Percentiles rank a stretch among this genome's conserved stretches.
phyloP scores from a whole-genome alignment of 2,113 vertebrate genomes.

The Acinonyx jubatus region DNA sequence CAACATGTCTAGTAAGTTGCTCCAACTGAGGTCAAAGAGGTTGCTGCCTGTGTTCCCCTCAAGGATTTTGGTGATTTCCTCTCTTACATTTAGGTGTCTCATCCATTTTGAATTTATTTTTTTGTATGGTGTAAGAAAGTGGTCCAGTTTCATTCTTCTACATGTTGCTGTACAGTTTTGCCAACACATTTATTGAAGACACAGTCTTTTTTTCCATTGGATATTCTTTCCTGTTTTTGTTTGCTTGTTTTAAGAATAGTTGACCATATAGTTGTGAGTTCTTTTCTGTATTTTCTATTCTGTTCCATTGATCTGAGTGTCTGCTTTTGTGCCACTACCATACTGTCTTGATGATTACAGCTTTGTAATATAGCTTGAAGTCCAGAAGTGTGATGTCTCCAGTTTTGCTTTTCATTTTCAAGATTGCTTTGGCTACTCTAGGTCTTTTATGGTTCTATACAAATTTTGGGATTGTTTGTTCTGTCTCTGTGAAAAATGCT shows the following conservation, averaged over 20 bases:
- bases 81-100: not conserved
- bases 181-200: not conserved
- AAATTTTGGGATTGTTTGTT: not conserved
- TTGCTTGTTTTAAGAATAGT: not conserved
- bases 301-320: not conserved
- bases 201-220: not conserved
- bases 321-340: not conserved
- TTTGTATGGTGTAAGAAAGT: not conserved
- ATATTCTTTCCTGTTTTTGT: not conserved
- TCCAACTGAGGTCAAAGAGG: not conserved
- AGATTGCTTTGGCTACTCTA: not conserved
- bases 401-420: not conserved
- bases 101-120: not conserved
- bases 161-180: not conserved
- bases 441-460: not conserved
- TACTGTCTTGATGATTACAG: not conserved
- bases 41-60: not conserved
- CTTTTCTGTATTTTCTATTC: not conserved
- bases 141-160: not conserved
- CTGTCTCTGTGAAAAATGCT: not conserved
- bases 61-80: not conserved
- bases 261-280: not conserved
- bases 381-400: not conserved
- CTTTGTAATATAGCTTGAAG: not conserved
- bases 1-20: not conserved